phyloP scores from a whole-genome alignment of 2,797 vertebrate genomes.

The Oreortyx pictus region DNA sequence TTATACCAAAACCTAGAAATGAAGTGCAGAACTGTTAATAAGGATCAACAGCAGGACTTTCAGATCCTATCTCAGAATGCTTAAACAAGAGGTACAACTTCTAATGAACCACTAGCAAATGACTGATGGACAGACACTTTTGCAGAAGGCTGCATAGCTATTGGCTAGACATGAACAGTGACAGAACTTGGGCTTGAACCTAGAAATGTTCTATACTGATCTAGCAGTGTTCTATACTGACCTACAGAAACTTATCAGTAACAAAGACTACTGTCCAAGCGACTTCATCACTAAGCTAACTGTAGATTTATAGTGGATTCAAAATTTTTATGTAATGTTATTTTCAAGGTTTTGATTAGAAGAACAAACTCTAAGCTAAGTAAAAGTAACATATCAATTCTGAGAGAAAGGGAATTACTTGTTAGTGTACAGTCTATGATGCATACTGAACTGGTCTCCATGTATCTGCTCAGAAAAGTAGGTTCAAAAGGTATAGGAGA shows the following conservation, averaged over 20 bases:
- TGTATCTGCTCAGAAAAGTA: background rate
- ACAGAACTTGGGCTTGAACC: background rate
- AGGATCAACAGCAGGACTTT: background rate
- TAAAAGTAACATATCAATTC: background rate
- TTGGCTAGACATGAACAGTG: background rate
- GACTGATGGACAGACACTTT: background rate
- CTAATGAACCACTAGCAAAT: background rate
- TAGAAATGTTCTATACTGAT: background rate
- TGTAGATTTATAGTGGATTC: background rate
- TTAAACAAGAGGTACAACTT: background rate
- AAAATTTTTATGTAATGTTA: background rate
- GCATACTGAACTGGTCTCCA: background rate
- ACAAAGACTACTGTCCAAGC: background rate
- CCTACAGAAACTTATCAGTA: background rate
- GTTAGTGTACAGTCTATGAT: background rate
- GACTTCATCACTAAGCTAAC: background rate
- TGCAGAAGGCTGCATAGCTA: background rate
- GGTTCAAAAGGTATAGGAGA: background rate
- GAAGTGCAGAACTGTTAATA: background rate
- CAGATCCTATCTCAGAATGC: background rate
- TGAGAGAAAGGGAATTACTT: background rate
- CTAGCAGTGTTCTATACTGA: background rate
- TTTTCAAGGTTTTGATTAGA: background rate
- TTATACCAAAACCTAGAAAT: background rate
- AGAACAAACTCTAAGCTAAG: background rate